These are phyloP conservation scores for Vireo griseus DNA, from an alignment of 2,797 vertebrate genomes.

Conservation along the genomic window DNA sequence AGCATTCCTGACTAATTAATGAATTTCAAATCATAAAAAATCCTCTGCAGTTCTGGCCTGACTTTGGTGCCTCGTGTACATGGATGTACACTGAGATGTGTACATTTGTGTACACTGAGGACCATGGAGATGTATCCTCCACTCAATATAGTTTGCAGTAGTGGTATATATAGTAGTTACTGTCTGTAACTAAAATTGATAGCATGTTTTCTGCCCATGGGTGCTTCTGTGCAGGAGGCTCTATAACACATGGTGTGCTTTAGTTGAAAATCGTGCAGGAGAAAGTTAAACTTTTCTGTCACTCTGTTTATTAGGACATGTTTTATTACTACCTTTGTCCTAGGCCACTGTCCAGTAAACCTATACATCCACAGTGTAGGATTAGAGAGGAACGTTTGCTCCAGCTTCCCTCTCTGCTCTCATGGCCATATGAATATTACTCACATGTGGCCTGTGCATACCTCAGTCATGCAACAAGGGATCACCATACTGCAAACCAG, in stretches of 20 bases:
- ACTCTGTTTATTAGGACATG: not conserved
- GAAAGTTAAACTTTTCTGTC: not conserved
- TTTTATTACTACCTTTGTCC: not conserved
- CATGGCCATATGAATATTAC: not conserved
- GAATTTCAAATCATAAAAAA: not conserved
- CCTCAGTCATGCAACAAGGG: not conserved
- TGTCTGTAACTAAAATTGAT: not conserved
- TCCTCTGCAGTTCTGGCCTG: not conserved
- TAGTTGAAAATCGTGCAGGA: not conserved
- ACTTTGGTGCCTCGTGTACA: not conserved
- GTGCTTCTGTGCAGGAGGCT: not conserved
- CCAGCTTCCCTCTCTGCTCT: not conserved
- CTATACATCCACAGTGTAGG: not conserved
- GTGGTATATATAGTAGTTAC: not conserved
- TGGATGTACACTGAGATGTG: not conserved
- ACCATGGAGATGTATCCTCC: not conserved
- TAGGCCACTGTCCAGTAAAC: not conserved
- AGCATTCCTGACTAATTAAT: not conserved
- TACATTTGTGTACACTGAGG: not conserved
- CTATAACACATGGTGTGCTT: not conserved
- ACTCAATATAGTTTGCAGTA: not conserved
- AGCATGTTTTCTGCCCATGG: not conserved
- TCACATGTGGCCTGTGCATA: not conserved
- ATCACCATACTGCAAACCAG: not conserved
- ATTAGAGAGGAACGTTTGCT: not conserved